Base-by-base conservation (phyloP, 2,888 invertebrate genomes). In the Dasysyrphus albostriatus region DNA sequence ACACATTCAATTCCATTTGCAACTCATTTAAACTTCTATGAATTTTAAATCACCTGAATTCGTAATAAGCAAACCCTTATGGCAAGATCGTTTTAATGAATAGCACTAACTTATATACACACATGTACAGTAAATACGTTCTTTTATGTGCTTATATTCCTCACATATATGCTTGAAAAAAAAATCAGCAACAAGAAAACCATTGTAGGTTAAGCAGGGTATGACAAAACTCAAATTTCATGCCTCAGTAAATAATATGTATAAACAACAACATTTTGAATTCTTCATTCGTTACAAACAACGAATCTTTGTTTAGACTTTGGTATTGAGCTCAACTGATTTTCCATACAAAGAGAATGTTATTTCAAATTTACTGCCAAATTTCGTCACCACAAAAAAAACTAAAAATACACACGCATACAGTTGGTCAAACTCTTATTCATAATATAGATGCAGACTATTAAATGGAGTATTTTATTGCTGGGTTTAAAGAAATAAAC, bases 301-400 rank as follows among this genome's bases (percentile, higher is more conserved):
- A 56, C 32, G 65, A 65, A 75, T 79, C 32, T 65, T 49, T 47
- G 74, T 67, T 10, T 59, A 14, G 10, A 6, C 19, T 47, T 47
- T 49, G 39, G 34, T 49, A 19, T 69, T 69, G n/a, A 51, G 14
- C 14, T 24, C 14, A 51, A 39, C 51, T 19, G 24, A 37, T 49
- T 49, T 51, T 14, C 47, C 47, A 34, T 37, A 61, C 44, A 61
- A 75, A 58, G 24, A 24, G 10, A 76, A 70, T 9, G 39, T 39
- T 82, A 65, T 76, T n/a, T 49, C 14, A 65, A 77, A 77, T 72
- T 63, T 49, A 65, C 42, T 47, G 37, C 61, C 19, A 39, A 75
- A 75, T 77, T 76, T 76, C 81, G 76, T 82, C 76, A 82, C 63
- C 63, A 19, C n/a, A 24, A n/a, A 59, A 14, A 67, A 51, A 42